phyloP scores from a whole-genome alignment of 2,113 vertebrate genomes.

The Platycercus adscitus region DNA sequence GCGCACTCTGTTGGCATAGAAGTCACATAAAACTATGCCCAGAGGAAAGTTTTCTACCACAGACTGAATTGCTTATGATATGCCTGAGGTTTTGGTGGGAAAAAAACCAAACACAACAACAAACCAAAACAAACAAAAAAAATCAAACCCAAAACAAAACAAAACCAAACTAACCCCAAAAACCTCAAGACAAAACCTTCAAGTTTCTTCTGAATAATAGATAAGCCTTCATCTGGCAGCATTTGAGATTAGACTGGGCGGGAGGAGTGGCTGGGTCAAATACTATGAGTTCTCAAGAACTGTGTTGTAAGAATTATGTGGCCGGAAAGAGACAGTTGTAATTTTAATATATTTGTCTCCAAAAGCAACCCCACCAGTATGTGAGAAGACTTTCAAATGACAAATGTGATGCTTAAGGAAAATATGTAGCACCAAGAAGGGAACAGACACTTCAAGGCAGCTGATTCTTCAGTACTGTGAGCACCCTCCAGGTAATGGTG shows the following conservation, averaged over 20 bases:
- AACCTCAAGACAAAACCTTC: background rate
- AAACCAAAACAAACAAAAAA: background rate
- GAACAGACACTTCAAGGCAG: background rate
- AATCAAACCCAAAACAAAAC: background rate
- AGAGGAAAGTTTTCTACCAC: background rate
- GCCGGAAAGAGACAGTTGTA: background rate
- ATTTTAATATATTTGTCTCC: background rate
- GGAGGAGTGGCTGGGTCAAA: background rate
- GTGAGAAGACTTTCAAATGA: background rate
- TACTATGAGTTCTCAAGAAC: background rate
- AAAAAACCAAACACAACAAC: background rate
- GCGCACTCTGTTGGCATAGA: background rate
- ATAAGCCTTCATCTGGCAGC: background rate
- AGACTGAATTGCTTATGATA: background rate
- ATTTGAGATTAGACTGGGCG: background rate
- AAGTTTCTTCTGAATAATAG: background rate
- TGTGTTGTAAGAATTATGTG: background rate
- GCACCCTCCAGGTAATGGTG: background rate
- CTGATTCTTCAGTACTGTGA: background rate
- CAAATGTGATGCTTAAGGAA: background rate
- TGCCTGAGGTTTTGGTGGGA: background rate
- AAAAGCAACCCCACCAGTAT: background rate
- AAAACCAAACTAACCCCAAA: background rate
- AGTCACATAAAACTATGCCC: background rate
- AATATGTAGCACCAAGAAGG: background rate